Base-by-base conservation (phyloP, 1,140 invertebrate species). In the Brachionus calyciflorus region DNA sequence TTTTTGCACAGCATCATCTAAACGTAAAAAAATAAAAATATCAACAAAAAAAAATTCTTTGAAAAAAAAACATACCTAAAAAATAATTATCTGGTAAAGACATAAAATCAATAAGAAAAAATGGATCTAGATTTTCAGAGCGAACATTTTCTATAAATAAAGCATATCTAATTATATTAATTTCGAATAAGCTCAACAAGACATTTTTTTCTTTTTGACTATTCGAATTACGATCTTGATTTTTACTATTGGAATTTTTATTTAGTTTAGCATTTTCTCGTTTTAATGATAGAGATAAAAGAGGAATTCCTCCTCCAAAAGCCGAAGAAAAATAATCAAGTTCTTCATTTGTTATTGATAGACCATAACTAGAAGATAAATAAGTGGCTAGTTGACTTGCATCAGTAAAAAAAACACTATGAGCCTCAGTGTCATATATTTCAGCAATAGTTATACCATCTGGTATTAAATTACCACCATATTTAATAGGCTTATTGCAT, bases 41-140 rank as follows among this genome's bases (percentile, higher is more conserved):
- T n/a, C n/a, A n/a, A n/a, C n/a, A n/a, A n/a, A n/a, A n/a, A n/a
- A n/a, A n/a, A n/a, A n/a, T n/a, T n/a, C n/a, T n/a, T n/a, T n/a
- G n/a, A n/a, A n/a, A n/a, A n/a, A n/a, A n/a, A n/a, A n/a, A n/a
- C n/a, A n/a, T n/a, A n/a, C n/a, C n/a, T n/a, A 55, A 17, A 28
- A 73, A 73, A 51, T 73, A 73, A 40, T 73, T 73, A 12, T 51
- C 28, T 40, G 69, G 69, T 17, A 73, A 55, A 51, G 69, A 51
- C 69, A 73, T 73, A 41, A 73, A 73, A 73, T 73, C 69, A 24
- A 73, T 51, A 3, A 73, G n/a, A 73, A 73, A 73, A 41, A 73
- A 73, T 51, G 69, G 69, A 41, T 73, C 69, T 9, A 73, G 33
- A 33, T 49, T 40, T 30, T 73, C 46, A 12, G 69, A 51, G 21